Evolutionary conservation across 2,888 invertebrate genomes (phyloP).

Genomic region (Carcina quercana): DNA sequence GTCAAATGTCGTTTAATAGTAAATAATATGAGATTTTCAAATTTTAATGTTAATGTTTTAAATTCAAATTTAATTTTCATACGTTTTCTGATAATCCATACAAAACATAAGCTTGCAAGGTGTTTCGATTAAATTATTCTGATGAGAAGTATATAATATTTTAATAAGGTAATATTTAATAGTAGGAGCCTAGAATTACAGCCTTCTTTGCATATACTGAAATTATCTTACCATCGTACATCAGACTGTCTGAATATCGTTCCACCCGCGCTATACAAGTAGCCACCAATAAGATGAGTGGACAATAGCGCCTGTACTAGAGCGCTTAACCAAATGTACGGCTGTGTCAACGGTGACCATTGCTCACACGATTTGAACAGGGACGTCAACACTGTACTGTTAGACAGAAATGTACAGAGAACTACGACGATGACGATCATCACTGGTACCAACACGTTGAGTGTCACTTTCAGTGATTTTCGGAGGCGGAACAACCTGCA

Average conservation of each 20-base stretch:
- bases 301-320: slow-evolving; percentile 78
- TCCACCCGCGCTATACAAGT: slow-evolving; percentile 77
- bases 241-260: slow-evolving; percentile 77
- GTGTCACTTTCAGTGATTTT: slow-evolving; percentile 61
- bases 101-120: too few species aligned
- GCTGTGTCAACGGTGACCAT: slow-evolving; percentile 49
- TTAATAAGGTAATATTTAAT: too few species aligned
- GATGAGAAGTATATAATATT: too few species aligned
- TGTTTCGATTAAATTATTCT: too few species aligned
- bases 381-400: slow-evolving; percentile 35
- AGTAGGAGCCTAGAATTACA: too few species aligned
- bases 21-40: too few species aligned
- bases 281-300: slow-evolving; percentile 77
- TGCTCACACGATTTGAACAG: slow-evolving; percentile 56
- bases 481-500: slow-evolving; percentile 66
- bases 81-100: too few species aligned
- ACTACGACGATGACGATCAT: slow-evolving; percentile 45
- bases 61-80: too few species aligned
- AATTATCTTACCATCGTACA: slow-evolving; percentile 75
- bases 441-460: slow-evolving; percentile 47
- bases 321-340: slow-evolving; percentile 76
- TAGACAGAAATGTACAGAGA: slow-evolving; percentile 50
- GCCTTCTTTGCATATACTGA: background rate
- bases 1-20: too few species aligned
- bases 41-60: too few species aligned